Percentiles rank a stretch among this genome's conserved stretches.
Conservation (phyloP, 2,888 invertebrate genomes). For the Blera fallax region DNA sequence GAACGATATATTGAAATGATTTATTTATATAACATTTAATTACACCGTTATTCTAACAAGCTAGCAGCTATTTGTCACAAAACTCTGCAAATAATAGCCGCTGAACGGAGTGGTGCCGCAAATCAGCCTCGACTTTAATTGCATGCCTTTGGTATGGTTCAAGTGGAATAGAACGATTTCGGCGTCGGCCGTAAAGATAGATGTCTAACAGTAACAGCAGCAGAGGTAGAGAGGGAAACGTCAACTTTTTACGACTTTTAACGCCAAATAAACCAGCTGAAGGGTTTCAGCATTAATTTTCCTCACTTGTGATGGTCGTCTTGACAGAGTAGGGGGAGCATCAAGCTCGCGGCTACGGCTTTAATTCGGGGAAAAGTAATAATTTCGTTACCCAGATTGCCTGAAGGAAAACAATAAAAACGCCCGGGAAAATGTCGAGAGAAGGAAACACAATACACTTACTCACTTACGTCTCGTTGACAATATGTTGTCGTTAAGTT, state of each 20-base stretch:
- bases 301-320: background rate
- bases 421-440: background rate
- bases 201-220: conserved; percentile 1
- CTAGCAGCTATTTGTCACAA: conserved; percentile 30
- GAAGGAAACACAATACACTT: background rate
- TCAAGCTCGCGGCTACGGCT: background rate
- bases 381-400: conserved; percentile 53
- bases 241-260: conserved; percentile 44
- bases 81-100: conserved; percentile 39
- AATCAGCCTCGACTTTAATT: conserved; percentile 15
- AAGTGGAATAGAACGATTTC: background rate
- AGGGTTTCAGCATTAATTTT: conserved; percentile 35
- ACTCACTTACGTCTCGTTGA: background rate
- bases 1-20: conserved; percentile 29
- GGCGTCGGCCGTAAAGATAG: conserved; percentile 9
- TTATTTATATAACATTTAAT: conserved; percentile 56
- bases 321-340: background rate
- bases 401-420: conserved; percentile 55
- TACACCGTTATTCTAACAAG: conserved; percentile 50
- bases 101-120: background rate
- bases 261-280: conserved; percentile 44
- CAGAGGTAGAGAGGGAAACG: background rate
- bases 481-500: conserved; percentile 46
- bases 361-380: conserved; percentile 38
- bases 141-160: background rate